Base-by-base conservation (phyloP, 2,888 invertebrate species). In the Agrotis puta region DNA sequence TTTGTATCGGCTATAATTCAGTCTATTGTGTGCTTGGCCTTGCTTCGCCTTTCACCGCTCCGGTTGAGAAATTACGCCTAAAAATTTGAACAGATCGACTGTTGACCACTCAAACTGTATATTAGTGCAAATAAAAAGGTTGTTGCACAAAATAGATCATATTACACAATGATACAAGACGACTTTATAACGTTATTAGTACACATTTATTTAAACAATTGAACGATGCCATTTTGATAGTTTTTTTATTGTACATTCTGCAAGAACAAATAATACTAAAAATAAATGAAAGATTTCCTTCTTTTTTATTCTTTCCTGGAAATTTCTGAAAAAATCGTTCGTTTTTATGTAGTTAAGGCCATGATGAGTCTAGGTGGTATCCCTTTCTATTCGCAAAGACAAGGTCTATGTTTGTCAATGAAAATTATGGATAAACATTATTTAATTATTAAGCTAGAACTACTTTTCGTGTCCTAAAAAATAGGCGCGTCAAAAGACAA, bases 31-130 rank as follows among this genome's bases (percentile, higher is more conserved):
- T 86, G 82, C 47, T 74, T 80, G 92, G 92, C 94, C 94, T 94
- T 94, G 92, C 88, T 73, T 84, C 85, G 93, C 94, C 94, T 94
- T 94, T 94, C 94, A 94, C 94, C 87, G 89, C 88, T 89, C 87
- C 91, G 92, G 88, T 92, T 92, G 91, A 91, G 90, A 91, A 93
- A 93, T 92, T 92, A 90, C 90, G 89, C 85, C 89, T 88, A 87
- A 89, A n/a, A 90, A 88, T 87, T 88, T 88, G 65, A 88, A 88
- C 87, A 83, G 84, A 81, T 79, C 48, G 71, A 33, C 54, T 67
- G 64, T 51, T 64, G 77, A 70, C 65, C 27, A 67, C 56, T 77
- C 57, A 33, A 56, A 72, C 64, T 70, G 39, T 39, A 58, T 73
- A 69, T 78, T 56, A 79, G 75, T 74, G 70, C 73, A 84, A 87